Conservation (phyloP, 2,113 vertebrate species). For the Mirounga angustirostris region DNA sequence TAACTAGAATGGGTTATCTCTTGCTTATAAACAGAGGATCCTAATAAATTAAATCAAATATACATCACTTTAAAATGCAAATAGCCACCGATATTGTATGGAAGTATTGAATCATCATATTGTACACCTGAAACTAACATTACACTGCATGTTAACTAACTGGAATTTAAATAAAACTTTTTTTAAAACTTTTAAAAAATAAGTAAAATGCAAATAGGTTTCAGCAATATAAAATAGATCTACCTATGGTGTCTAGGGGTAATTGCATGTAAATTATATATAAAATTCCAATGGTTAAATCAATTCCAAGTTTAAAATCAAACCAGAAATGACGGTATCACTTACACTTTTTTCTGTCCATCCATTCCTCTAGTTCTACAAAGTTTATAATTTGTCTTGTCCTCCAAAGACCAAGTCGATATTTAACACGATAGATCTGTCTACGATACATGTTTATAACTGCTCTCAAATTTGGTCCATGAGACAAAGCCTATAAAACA, state of each 20-base stretch:
- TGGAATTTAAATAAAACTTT: not conserved
- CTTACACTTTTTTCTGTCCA: slow-evolving; percentile 84
- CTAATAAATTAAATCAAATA: slow-evolving; percentile 3
- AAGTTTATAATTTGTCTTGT: slow-evolving; percentile 64
- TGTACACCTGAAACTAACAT: not conserved
- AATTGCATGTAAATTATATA: not conserved
- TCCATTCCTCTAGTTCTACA: slow-evolving; percentile 81
- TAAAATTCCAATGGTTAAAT: not conserved
- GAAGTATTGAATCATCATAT: not conserved
- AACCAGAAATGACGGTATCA: not conserved
- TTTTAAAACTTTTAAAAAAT: not conserved
- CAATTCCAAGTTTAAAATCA: slow-evolving; percentile 36
- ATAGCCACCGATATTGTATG: not conserved
- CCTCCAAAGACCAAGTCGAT: slow-evolving; percentile 69
- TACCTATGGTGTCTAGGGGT: not conserved
- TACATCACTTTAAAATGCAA: slow-evolving; percentile 5
- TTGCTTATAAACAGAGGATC: not conserved
- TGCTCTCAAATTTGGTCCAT: slow-evolving; percentile 62
- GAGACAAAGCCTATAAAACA: slow-evolving; percentile 74
- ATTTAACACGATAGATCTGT: slow-evolving; percentile 64
- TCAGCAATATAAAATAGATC: not conserved
- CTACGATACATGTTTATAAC: slow-evolving; percentile 67
- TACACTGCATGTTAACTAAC: not conserved
- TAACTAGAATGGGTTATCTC: not conserved
- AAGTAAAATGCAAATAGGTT: slow-evolving; percentile 10